These are phyloP conservation scores for Panzeria rudis DNA, from an alignment of 2,888 invertebrate genomes.

Conservation along the genomic window DNA sequence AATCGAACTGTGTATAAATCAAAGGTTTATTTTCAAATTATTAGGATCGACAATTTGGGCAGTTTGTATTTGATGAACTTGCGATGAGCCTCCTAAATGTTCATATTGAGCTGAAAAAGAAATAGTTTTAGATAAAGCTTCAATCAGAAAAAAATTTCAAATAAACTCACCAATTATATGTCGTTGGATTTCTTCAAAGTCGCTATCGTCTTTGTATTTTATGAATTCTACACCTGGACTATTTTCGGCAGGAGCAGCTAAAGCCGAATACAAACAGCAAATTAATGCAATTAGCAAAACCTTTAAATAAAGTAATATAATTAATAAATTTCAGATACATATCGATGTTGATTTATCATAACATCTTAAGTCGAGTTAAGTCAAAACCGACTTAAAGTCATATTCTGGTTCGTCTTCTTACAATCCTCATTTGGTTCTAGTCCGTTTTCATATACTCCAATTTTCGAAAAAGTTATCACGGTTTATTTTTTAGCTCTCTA, in stretches of 20 bases:
- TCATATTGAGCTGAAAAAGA: constrained; percentile 78
- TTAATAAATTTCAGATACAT: too few relatives aligned
- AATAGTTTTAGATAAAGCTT: not conserved
- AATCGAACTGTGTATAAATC: too few relatives aligned
- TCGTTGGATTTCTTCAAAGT: constrained; percentile 76
- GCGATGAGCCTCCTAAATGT: constrained; percentile 77
- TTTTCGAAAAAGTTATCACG: too few relatives aligned
- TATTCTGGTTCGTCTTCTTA: too few relatives aligned
- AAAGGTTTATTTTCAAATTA: constrained; percentile 69
- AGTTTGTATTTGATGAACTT: constrained; percentile 75
- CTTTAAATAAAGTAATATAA: not conserved
- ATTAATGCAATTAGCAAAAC: constrained; percentile 5
- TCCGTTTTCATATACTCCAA: too few relatives aligned
- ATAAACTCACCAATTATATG: constrained; percentile 75
- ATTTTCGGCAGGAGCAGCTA: constrained; percentile 67
- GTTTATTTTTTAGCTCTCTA: too few relatives aligned
- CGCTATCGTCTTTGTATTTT: constrained; percentile 77
- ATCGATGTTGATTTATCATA: too few relatives aligned
- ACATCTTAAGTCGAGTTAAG: too few relatives aligned
- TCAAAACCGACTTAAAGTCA: too few relatives aligned
- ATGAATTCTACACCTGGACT: constrained; percentile 75
- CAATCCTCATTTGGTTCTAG: too few relatives aligned
- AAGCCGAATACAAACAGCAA: constrained; percentile 66
- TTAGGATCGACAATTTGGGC: constrained; percentile 75
- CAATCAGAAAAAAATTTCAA: not conserved